Conservation (phyloP, 64 coral and sea anemone genomes). For the Platygyra sinensis region DNA sequence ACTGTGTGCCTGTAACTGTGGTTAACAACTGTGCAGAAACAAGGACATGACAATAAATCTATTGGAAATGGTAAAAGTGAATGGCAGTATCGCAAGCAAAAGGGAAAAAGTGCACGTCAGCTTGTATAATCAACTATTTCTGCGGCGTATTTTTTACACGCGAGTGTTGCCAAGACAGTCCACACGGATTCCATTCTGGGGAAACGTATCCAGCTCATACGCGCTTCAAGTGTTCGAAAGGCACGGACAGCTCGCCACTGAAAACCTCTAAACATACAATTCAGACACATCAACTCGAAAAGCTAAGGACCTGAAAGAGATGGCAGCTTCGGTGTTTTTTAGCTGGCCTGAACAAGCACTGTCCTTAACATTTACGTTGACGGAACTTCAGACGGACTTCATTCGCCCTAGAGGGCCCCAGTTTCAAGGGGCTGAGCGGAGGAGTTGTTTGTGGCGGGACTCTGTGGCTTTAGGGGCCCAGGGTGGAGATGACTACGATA, state of each 20-base stretch:
- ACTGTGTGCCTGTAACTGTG: too few relatives aligned
- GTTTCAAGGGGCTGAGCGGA: slow-evolving; percentile 76
- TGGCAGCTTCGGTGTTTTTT: slow-evolving; percentile 77
- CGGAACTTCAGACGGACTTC: slow-evolving; percentile 74
- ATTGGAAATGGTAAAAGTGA: too few relatives aligned
- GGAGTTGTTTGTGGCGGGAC: slow-evolving; percentile 68
- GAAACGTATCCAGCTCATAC: slow-evolving; percentile 71
- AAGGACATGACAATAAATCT: too few relatives aligned
- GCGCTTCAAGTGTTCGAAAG: slow-evolving; percentile 77
- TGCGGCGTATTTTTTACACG: neutral
- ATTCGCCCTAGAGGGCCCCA: slow-evolving; percentile 79
- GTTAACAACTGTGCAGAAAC: too few relatives aligned
- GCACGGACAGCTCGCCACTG: slow-evolving; percentile 48
- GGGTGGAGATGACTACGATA: slow-evolving; percentile 59
- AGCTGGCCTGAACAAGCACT: slow-evolving; percentile 66
- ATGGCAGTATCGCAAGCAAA: neutral
- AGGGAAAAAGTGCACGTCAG: neutral
- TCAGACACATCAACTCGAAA: slow-evolving; percentile 70
- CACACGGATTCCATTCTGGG: slow-evolving; percentile 66
- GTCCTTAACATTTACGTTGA: slow-evolving; percentile 83
- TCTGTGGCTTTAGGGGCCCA: slow-evolving; percentile 81
- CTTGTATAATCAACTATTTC: neutral
- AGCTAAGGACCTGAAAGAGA: slow-evolving; percentile 76
- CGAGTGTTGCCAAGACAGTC: slow-evolving; percentile 73
- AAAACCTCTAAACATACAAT: slow-evolving; percentile 75